A percentile compares a stretch with the other conserved stretches of the same genome.
phyloP scores from a whole-genome alignment of 2,113 vertebrate species.

The Panthera leo region DNA sequence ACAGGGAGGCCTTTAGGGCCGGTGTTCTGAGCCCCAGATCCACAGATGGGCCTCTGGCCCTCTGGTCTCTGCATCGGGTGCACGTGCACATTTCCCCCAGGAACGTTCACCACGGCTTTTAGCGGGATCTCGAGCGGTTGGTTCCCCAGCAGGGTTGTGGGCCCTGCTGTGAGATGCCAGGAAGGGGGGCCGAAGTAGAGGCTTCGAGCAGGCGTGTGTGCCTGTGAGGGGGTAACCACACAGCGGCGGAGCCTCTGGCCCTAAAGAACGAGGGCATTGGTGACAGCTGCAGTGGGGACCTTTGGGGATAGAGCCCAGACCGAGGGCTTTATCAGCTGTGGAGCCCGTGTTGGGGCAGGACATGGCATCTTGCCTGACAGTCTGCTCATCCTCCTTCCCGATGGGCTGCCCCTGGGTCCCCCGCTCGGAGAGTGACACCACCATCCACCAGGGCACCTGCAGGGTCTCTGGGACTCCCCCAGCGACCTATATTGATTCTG shows the following conservation, averaged over 20 bases:
- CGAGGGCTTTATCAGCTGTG: neutral
- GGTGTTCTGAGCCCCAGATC: too few species aligned
- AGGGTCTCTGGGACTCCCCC: neutral
- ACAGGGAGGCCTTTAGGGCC: neutral
- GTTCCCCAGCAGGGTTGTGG: neutral
- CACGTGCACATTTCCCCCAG: fast-evolving
- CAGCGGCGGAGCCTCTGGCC: neutral
- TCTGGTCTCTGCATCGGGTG: fast-evolving
- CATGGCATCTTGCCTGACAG: neutral
- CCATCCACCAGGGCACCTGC: fast-evolving
- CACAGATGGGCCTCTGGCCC: neutral
- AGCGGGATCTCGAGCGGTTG: neutral
- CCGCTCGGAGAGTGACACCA: fast-evolving
- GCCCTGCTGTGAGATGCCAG: neutral
- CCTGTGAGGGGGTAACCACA: too few species aligned
- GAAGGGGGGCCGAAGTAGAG: neutral
- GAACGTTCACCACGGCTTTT: fast-evolving
- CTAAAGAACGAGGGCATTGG: neutral
- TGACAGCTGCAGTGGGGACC: fast-evolving
- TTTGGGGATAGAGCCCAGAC: neutral
- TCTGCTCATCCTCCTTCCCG: neutral
- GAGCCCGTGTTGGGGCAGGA: fast-evolving
- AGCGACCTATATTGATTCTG: neutral
- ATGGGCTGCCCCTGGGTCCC: neutral
- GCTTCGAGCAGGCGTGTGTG: neutral